Evolutionary conservation across 2,797 vertebrate species (phyloP).

Genomic region (Malacoraja senta): DNA sequence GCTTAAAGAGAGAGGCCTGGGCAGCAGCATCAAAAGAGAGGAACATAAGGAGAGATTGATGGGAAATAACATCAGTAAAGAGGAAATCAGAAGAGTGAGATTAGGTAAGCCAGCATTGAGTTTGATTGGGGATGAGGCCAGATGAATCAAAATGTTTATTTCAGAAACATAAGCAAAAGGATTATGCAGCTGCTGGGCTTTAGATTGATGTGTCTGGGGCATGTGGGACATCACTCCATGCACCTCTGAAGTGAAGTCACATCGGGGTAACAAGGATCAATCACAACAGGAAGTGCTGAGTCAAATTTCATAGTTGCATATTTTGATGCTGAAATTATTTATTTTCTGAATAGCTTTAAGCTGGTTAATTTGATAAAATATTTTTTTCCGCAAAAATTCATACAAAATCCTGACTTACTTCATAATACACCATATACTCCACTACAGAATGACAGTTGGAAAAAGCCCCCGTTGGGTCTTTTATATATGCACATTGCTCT

Average conservation of each 20-base stretch:
- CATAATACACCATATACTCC: constrained; percentile 48
- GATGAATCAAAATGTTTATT: no score
- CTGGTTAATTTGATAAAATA: neutral
- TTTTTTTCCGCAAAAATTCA: neutral
- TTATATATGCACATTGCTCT: constrained; percentile 50
- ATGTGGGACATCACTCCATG: neutral
- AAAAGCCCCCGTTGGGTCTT: constrained; percentile 55
- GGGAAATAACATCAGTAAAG: no score
- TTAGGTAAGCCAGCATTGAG: no score
- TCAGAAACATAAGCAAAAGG: neutral
- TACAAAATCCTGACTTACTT: constrained; percentile 43
- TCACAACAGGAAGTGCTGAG: neutral
- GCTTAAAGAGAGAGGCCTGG: no score
- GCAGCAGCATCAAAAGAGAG: no score
- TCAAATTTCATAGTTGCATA: neutral
- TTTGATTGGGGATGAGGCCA: no score
- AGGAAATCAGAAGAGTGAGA: no score
- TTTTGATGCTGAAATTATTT: neutral
- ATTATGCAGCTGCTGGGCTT: neutral
- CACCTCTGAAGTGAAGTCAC: no score
- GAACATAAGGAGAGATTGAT: no score
- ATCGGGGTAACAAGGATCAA: no score
- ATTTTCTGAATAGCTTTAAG: neutral
- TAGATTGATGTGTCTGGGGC: no score
- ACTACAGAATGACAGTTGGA: constrained; percentile 59